A percentile compares a stretch with the other conserved stretches of the same genome.
These are phyloP conservation scores for Lucinisca nassula DNA, from an alignment of 2,888 invertebrate species.

Conservation along the genomic window DNA sequence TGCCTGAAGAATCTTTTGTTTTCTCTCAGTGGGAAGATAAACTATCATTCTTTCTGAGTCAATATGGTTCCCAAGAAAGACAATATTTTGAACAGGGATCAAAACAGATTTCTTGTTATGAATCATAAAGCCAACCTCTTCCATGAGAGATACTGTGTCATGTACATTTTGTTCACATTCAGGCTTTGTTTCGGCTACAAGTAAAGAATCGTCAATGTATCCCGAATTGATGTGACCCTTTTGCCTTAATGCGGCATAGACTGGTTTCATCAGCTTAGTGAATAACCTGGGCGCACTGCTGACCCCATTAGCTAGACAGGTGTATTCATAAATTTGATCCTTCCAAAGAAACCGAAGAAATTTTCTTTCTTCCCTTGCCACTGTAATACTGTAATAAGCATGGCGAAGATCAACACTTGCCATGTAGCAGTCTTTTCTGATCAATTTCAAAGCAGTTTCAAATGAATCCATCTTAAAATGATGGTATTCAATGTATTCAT, in stretches of 20 bases:
- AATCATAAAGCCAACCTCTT: too few species aligned
- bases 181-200: constrained; percentile 1
- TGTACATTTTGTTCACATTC: constrained; percentile 16
- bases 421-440: constrained; percentile 56
- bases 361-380: constrained; percentile 36
- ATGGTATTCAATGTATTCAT: constrained; percentile 45
- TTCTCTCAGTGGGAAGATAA: too few species aligned
- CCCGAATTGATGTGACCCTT: neutral
- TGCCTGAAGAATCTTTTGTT: neutral
- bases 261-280: constrained; percentile 69
- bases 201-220: constrained; percentile 65
- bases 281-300: constrained; percentile 39
- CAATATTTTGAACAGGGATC: too few species aligned
- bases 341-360: constrained; percentile 47
- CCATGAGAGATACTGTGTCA: too few species aligned
- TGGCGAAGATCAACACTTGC: constrained; percentile 60
- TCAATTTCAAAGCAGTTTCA: constrained; percentile 29
- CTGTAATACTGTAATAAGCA: constrained; percentile 66
- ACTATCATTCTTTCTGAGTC: too few species aligned
- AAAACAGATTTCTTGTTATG: too few species aligned
- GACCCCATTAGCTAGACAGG: constrained; percentile 44
- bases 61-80: too few species aligned
- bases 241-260: constrained; percentile 41
- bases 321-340: constrained; percentile 46
- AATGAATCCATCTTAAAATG: constrained; percentile 67